Percentiles rank a stretch among this genome's conserved stretches.
These are phyloP conservation scores for Neuroterus valhalla DNA, from an alignment of 1,140 invertebrate species.

Conservation along the genomic window DNA sequence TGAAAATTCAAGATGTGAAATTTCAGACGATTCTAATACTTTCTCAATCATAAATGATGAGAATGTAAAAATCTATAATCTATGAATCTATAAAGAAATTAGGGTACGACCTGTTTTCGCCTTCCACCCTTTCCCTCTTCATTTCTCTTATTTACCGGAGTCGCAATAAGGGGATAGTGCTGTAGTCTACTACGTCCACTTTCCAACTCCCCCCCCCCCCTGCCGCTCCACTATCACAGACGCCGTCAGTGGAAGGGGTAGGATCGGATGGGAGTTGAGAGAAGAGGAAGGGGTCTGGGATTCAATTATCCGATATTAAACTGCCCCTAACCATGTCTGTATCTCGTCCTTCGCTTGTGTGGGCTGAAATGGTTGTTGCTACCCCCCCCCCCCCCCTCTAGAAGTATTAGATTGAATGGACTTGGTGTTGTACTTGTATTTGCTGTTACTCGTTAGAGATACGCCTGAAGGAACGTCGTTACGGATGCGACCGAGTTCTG, in stretches of 20 bases:
- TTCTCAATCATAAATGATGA: no score
- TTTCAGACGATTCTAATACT: no score
- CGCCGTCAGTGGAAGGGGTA: slow-evolving; percentile 11
- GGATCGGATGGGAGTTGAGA: slow-evolving; percentile 42
- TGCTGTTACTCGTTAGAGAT: slow-evolving; percentile 65
- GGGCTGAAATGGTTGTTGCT: slow-evolving; percentile 70
- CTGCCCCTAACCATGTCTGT: slow-evolving; percentile 72
- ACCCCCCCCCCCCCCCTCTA: slow-evolving; percentile 46
- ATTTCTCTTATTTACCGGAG: slow-evolving; percentile 30
- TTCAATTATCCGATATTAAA: slow-evolving; percentile 76
- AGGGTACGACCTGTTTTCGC: slow-evolving; percentile 2
- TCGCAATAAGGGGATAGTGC: slow-evolving; percentile 22
- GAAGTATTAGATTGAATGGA: slow-evolving; percentile 75
- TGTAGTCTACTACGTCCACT: slow-evolving; percentile 25
- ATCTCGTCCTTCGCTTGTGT: slow-evolving; percentile 66
- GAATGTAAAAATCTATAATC: no score
- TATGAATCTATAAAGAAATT: slow-evolving; percentile 8
- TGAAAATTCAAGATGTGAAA: no score
- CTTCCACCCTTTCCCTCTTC: slow-evolving; percentile 4
- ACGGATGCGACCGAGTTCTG: slow-evolving; percentile 49
- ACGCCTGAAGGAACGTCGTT: slow-evolving; percentile 64
- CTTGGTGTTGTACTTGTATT: slow-evolving; percentile 74
- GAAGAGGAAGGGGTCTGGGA: slow-evolving; percentile 65
- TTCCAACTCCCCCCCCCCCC: slow-evolving; percentile 26
- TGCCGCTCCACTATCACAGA: slow-evolving; percentile 25